Conservation (phyloP, 1,140 invertebrate species). For the Eriocheir sinensis region DNA sequence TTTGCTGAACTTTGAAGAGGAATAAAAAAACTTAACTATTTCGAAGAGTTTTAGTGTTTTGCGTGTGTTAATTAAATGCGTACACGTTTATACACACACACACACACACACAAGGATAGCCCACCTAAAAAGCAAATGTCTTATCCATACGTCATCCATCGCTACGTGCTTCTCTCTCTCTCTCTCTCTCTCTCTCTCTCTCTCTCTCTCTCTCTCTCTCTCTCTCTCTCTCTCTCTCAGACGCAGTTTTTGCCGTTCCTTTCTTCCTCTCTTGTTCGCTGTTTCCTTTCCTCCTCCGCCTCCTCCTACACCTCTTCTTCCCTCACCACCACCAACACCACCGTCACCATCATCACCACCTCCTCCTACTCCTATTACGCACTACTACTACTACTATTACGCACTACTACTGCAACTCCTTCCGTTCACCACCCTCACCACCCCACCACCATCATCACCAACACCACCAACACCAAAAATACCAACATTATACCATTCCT, state of each 20-base stretch:
- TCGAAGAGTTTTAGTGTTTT: neutral
- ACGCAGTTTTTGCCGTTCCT: no score
- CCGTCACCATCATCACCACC: no score
- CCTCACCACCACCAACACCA: neutral
- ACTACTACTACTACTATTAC: neutral
- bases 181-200: conserved; percentile 55
- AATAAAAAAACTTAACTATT: neutral
- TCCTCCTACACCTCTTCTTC: conserved; percentile 23
- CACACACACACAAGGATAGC: conserved; percentile 37
- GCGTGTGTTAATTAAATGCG: neutral
- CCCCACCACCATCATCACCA: neutral
- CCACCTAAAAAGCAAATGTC: neutral
- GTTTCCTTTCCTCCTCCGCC: no score
- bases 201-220: neutral
- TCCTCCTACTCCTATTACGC: neutral
- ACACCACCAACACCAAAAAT: neutral
- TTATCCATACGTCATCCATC: neutral
- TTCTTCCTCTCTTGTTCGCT: neutral
- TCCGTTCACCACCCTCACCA: no score
- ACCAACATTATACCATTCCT: neutral
- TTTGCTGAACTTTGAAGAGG: neutral
- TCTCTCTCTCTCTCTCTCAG: conserved; percentile 60
- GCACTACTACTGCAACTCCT: no score
- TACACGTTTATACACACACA: conserved; percentile 32
- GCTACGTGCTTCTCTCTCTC: neutral